phyloP scores from a whole-genome alignment of 2,888 invertebrate genomes.

The Seira sanloemensis region DNA sequence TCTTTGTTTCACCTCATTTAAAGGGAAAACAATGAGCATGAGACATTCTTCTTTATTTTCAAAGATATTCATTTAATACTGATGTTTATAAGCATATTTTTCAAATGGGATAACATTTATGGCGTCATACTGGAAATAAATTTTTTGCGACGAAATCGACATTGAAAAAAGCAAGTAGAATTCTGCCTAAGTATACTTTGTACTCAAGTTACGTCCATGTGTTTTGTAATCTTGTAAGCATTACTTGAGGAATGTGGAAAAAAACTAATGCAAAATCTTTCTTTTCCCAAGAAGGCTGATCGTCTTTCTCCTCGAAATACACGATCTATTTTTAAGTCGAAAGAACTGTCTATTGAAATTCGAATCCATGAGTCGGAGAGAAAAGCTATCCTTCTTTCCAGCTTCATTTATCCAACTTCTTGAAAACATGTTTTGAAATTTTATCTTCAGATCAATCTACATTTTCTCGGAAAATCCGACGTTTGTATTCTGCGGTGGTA shows the following conservation, averaged over 20 bases:
- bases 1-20: neutral
- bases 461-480: conserved; percentile 27
- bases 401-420: neutral
- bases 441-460: conserved; percentile 31
- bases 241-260: neutral
- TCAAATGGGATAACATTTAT: neutral
- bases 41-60: neutral
- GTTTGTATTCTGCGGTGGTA: conserved; percentile 18
- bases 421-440: conserved; percentile 30
- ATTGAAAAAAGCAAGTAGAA: neutral
- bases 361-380: neutral
- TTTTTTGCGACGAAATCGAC: neutral
- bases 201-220: neutral
- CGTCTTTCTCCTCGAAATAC: neutral
- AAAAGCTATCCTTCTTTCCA: neutral
- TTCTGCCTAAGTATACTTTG: neutral
- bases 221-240: neutral
- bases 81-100: neutral
- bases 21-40: neutral
- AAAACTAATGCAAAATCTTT: conserved; percentile 18
- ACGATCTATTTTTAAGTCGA: neutral
- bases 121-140: neutral
- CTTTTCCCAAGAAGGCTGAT: neutral
- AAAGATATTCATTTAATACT: no score
- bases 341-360: no score